Evolutionary conservation across 2,888 invertebrate genomes (phyloP).

Genomic region (Nomada ruficornis): DNA sequence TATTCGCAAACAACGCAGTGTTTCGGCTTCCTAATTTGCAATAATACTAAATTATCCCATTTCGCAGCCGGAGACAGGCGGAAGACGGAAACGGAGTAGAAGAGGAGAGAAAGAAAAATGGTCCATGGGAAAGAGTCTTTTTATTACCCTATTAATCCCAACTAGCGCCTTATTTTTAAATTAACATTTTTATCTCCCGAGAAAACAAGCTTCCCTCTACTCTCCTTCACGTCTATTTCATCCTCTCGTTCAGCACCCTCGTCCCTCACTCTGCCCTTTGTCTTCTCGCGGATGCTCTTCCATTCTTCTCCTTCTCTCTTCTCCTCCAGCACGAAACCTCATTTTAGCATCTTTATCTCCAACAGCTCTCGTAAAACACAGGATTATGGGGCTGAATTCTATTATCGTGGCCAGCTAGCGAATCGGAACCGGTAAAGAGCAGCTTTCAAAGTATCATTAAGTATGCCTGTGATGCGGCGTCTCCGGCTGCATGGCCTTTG

Average conservation of each 20-base stretch:
- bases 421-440: slow-evolving; percentile 78
- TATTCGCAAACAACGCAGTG: slow-evolving; percentile 74
- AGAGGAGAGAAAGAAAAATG: slow-evolving; percentile 74
- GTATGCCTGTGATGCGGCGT: slow-evolving; percentile 60
- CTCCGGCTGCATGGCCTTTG: slow-evolving; percentile 35
- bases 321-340: slow-evolving; percentile 48
- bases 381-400: slow-evolving; percentile 81
- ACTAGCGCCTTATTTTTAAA: slow-evolving; percentile 83
- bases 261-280: slow-evolving; percentile 57
- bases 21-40: slow-evolving; percentile 76
- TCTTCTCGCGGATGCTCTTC: slow-evolving; percentile 56
- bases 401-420: slow-evolving; percentile 77
- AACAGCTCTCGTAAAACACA: slow-evolving; percentile 78
- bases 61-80: slow-evolving; percentile 70
- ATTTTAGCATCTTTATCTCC: slow-evolving; percentile 65
- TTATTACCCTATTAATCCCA: slow-evolving; percentile 83
- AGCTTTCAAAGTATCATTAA: slow-evolving; percentile 78
- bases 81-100: slow-evolving; percentile 67
- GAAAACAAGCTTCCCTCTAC: slow-evolving; percentile 79
- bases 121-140: slow-evolving; percentile 76
- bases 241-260: slow-evolving; percentile 26
- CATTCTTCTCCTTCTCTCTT: slow-evolving; percentile 25
- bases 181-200: slow-evolving; percentile 82
- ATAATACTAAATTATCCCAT: slow-evolving; percentile 80
- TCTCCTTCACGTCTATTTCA: slow-evolving; percentile 37